Conservation (phyloP, 1,140 invertebrate species). For the Sinella curviseta region DNA sequence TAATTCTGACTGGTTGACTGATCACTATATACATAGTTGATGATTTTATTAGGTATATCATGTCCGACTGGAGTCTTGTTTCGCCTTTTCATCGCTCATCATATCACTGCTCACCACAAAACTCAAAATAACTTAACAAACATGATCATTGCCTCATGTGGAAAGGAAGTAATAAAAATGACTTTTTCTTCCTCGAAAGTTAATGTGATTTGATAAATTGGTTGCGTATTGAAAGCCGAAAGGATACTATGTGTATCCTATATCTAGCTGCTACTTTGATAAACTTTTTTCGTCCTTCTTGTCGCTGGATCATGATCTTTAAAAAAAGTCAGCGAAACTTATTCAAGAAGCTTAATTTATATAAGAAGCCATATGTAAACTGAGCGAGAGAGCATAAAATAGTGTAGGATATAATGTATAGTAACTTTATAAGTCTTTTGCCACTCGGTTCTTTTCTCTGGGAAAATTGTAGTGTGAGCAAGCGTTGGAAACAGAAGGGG, state of each 20-base stretch:
- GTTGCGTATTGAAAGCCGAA: neutral
- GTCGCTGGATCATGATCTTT: no score
- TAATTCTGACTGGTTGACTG: neutral
- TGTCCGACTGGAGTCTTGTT: neutral
- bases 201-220: neutral
- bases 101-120: neutral
- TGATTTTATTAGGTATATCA: neutral
- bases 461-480: neutral
- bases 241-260: no score
- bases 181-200: neutral
- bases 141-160: no score
- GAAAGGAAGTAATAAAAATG: neutral
- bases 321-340: no score
- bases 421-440: neutral
- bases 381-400: neutral
- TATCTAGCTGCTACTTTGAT: no score
- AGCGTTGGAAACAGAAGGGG: neutral
- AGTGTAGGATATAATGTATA: neutral
- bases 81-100: neutral
- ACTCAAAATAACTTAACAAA: neutral
- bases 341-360: constrained; percentile 1
- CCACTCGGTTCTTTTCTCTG: neutral
- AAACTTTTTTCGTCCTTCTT: no score
- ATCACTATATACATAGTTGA: neutral
- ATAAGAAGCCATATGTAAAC: neutral